phyloP scores from a whole-genome alignment of 2,797 vertebrate species.

The Crenichthys baileyi region DNA sequence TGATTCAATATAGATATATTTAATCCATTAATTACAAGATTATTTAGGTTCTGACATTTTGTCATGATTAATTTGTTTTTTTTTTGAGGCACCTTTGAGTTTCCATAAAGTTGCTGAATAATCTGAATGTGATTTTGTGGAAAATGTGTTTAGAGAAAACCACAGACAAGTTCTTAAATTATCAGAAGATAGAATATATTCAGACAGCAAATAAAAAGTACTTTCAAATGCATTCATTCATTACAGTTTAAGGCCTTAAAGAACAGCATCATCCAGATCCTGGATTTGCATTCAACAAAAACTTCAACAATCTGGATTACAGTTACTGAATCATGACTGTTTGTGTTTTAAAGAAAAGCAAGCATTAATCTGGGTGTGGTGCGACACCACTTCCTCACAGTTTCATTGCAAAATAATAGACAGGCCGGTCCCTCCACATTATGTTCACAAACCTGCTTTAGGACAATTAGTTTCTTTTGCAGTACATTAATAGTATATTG shows the following conservation, averaged over 20 bases:
- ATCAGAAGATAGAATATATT: conserved; percentile 33
- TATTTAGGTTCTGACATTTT: neutral
- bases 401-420: conserved; percentile 12
- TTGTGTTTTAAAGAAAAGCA: conserved; percentile 17
- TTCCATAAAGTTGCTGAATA: neutral
- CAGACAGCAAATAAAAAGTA: conserved; percentile 42
- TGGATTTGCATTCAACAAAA: conserved; percentile 18
- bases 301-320: conserved; percentile 36
- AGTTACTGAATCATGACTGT: conserved; percentile 28
- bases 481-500: conserved; percentile 32
- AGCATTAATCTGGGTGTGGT: neutral
- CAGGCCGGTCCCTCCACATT: conserved; percentile 11
- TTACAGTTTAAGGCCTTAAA: conserved; percentile 43
- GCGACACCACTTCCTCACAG: conserved; percentile 2
- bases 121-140: neutral
- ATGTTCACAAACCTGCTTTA: conserved; percentile 22
- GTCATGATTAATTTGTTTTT: neutral
- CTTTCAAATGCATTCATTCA: conserved; percentile 36
- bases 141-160: conserved; percentile 4
- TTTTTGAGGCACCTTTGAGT: neutral
- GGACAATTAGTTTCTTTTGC: conserved; percentile 26
- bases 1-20: neutral
- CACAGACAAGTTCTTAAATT: neutral
- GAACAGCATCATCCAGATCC: conserved; percentile 6
- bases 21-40: neutral